Percentiles rank a stretch among this genome's conserved stretches.
Evolutionary conservation across 2,797 vertebrate genomes (phyloP).

Genomic region (Neosalanx taihuensis): DNA sequence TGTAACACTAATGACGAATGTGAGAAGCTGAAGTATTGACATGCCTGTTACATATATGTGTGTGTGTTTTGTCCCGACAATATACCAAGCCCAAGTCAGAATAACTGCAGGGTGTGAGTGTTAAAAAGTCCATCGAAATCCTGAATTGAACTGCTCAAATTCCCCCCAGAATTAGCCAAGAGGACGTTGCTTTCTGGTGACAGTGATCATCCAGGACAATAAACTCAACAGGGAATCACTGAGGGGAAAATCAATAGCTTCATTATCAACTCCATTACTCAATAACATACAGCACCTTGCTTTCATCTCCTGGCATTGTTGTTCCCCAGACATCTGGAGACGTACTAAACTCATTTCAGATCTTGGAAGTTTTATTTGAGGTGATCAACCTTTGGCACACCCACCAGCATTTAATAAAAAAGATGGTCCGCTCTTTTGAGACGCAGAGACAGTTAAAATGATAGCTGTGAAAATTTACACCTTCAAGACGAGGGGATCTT

Average conservation of each 20-base stretch:
- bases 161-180: conserved; percentile 44
- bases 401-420: conserved; percentile 24
- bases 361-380: conserved; percentile 29
- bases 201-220: conserved; percentile 55
- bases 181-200: conserved; percentile 45
- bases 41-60: not conserved
- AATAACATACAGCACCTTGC: conserved; percentile 33
- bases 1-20: not conserved
- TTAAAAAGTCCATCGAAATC: conserved; percentile 52
- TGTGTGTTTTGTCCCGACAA: conserved; percentile 9
- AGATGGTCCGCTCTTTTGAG: conserved; percentile 5
- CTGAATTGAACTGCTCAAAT: conserved; percentile 50
- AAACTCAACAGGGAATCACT: conserved; percentile 49
- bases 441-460: not conserved
- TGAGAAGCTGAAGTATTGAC: not conserved
- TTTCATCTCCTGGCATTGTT: conserved; percentile 13
- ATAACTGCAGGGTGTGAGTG: conserved; percentile 40
- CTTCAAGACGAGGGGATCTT: not conserved
- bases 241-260: conserved; percentile 63
- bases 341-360: conserved; percentile 31
- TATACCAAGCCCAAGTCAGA: conserved; percentile 22
- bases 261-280: conserved; percentile 66
- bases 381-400: conserved; percentile 16
- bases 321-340: conserved; percentile 30
- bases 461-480: too few relatives aligned